phyloP scores from a whole-genome alignment of 2,888 invertebrate species.

The Shargacucullia verbasci region DNA sequence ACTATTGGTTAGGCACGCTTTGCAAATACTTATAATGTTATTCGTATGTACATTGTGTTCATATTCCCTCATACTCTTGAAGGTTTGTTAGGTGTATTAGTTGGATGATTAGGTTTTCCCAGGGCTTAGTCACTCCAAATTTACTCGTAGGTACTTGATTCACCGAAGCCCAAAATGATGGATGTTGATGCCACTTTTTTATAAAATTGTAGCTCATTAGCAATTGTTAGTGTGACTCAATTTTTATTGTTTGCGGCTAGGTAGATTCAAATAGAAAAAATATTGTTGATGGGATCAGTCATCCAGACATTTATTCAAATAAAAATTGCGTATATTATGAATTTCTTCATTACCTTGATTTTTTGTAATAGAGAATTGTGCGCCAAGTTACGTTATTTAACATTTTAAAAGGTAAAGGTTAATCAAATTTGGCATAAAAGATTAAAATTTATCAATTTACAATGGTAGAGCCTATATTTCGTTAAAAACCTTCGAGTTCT shows the following conservation, averaged over 20 bases:
- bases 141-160: constrained; percentile 22
- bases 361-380: constrained; percentile 10
- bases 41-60: background rate
- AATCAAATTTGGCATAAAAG: constrained; percentile 34
- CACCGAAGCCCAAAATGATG: constrained; percentile 11
- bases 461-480: constrained; percentile 13
- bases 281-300: background rate
- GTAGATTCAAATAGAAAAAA: background rate
- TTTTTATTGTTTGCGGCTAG: constrained; percentile 1
- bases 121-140: constrained; percentile 32
- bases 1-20: constrained; percentile 2
- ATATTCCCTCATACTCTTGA: background rate
- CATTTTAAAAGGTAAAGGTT: no score
- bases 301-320: background rate
- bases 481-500: constrained; percentile 18
- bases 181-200: constrained; percentile 14
- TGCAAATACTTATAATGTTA: constrained; percentile 8
- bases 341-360: constrained; percentile 33
- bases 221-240: constrained; percentile 27
- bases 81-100: background rate
- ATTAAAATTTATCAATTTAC: constrained; percentile 24
- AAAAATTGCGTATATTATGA: background rate
- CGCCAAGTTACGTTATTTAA: constrained; percentile 5
- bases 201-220: constrained; percentile 13
- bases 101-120: constrained; percentile 8